A percentile compares a stretch with the other conserved stretches of the same genome.
Evolutionary conservation across 2,113 vertebrate genomes (phyloP).

Genomic region (Scatophagus argus): DNA sequence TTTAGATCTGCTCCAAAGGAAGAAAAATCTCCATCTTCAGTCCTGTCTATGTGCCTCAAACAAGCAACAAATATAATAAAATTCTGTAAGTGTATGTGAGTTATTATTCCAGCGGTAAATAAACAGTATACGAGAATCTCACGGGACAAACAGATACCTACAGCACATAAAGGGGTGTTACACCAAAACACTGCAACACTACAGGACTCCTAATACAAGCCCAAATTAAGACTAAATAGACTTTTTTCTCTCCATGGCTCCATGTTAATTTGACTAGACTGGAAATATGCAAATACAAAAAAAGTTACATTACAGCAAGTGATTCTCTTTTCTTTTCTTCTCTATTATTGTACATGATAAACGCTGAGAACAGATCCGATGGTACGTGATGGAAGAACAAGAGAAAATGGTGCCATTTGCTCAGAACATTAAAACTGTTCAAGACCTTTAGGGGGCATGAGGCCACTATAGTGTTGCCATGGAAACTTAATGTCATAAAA

Average conservation of each 20-base stretch:
- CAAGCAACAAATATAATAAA: conserved; percentile 37
- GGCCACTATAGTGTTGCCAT: conserved; percentile 53
- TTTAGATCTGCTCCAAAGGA: background rate
- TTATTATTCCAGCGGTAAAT: conserved; percentile 38
- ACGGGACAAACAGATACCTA: background rate
- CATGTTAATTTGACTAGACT: background rate
- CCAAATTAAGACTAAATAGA: background rate
- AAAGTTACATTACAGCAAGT: background rate
- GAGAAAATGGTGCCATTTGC: conserved; percentile 32
- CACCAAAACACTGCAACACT: conserved; percentile 35
- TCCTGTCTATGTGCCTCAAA: background rate
- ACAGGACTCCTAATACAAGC: background rate
- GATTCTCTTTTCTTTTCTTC: no score
- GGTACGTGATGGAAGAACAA: background rate
- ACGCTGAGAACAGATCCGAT: conserved; percentile 4
- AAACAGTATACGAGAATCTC: conserved; percentile 44
- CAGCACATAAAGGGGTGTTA: conserved; percentile 2
- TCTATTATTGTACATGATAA: background rate
- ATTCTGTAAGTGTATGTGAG: conserved; percentile 10
- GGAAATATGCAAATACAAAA: background rate
- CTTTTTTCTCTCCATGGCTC: background rate
- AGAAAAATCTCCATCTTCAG: background rate
- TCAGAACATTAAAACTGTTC: conserved; percentile 23
- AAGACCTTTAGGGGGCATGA: conserved; percentile 48
- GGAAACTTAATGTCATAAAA: conserved; percentile 57